phyloP scores from a whole-genome alignment of 1,140 invertebrate species.

The Drosophila fuyamai region DNA sequence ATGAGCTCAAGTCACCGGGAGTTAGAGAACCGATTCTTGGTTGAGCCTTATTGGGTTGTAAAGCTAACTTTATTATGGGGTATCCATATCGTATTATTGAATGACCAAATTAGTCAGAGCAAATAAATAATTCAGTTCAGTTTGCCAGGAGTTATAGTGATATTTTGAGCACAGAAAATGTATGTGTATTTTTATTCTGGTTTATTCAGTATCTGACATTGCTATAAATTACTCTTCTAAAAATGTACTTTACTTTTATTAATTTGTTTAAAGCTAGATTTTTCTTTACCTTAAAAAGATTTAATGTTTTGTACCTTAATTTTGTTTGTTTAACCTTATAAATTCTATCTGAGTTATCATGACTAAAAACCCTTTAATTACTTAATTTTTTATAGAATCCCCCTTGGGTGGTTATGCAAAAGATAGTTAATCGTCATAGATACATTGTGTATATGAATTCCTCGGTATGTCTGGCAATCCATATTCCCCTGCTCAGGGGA shows the following conservation, averaged over 20 bases:
- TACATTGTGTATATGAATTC: constrained; percentile 1
- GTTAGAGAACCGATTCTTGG: constrained; percentile 9
- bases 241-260: no score
- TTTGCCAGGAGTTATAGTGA: background rate
- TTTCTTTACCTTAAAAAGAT: background rate
- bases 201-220: no score
- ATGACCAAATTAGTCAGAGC: background rate
- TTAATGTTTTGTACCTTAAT: background rate
- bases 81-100: background rate
- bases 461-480: constrained; percentile 18
- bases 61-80: background rate
- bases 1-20: constrained; percentile 14
- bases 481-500: background rate
- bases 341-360: no score
- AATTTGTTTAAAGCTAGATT: background rate
- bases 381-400: constrained; percentile 5
- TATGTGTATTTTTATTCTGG: no score
- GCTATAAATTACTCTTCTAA: no score
- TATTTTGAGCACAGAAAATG: no score
- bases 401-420: constrained; percentile 10
- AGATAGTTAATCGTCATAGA: constrained; percentile 19
- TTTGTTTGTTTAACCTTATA: background rate
- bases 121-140: background rate
- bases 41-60: background rate
- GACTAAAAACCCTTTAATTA: background rate